Base-by-base conservation (phyloP, 2,113 vertebrate species). In the Piprites chloris region DNA sequence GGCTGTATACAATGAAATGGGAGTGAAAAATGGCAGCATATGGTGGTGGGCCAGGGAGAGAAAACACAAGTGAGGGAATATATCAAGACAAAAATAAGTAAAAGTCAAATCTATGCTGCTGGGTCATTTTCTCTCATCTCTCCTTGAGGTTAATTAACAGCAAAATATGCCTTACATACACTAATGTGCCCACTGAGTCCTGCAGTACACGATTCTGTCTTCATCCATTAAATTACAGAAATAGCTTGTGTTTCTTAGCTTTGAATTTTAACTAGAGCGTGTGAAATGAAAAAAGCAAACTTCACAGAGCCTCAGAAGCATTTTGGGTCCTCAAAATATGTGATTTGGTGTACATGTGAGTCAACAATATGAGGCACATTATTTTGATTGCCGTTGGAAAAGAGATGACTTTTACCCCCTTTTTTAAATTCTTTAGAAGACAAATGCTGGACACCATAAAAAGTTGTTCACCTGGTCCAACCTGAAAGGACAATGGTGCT, bases 71-170 rank as follows among this genome's bases (percentile, higher is more conserved):
- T 68, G 73, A 92, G 85, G 53, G 90, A 96, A 96, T 74, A 56
- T 85, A 94, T 67, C 73, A 93, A 90, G 76, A 74, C 72, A 95
- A 95, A 97, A 97, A 94, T 90, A 96, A 97, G 88, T 85, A 93
- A 73, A 97, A 98, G 92, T 96, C 84, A 97, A 92, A 93, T 97
- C 88, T 94, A 67, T 97, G 86, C 69, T 96, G 53, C 88, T 90
- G 65, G 62, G 76, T 96, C 85, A 81, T 79, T 97, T 97, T 86
- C 86, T 97, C 92, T 95, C 87, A 78, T 97, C 77, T 96, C 90
- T 97, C 74, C 30, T 9, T 95, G 93, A 94, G 93, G 93, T 97
- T 97, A 98, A 98, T 98, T 97, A 98, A 96, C 93, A 92, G 90
- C n/a, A 85, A 97, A 97, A 97, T 97, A 89, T 93, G 91, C 68